A percentile compares a stretch with the other conserved stretches of the same genome.
Evolutionary conservation across 2,888 invertebrate genomes (phyloP).

Genomic region (Dermolepida albohirtum): DNA sequence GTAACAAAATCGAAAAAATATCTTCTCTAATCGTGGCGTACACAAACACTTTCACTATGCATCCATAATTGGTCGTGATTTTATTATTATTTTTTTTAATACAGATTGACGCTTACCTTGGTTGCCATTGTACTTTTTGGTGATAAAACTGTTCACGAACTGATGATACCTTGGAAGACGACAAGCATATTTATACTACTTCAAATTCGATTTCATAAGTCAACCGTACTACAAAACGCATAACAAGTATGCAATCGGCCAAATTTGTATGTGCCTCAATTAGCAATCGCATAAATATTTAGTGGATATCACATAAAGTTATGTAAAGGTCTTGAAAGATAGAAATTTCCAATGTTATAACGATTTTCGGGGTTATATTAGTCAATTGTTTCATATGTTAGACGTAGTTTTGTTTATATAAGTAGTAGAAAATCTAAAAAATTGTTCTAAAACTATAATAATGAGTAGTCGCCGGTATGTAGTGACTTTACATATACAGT

Average conservation of each 20-base stretch:
- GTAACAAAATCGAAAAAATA: too few species aligned
- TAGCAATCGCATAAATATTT: conserved; percentile 33
- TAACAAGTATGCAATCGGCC: conserved; percentile 31
- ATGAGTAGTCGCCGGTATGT: too few species aligned
- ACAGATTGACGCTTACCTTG: conserved; percentile 46
- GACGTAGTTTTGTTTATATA: too few species aligned
- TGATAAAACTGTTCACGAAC: conserved; percentile 38
- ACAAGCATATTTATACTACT: conserved; percentile 33
- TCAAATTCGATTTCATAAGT: conserved; percentile 27
- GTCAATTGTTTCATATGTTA: too few species aligned
- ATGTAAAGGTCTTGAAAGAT: conserved; percentile 13
- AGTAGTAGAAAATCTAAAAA: too few species aligned
- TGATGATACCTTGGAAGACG: conserved; percentile 33
- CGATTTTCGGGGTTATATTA: conserved; percentile 1
- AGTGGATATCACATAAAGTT: conserved; percentile 8
- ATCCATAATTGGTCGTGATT: conserved; percentile 11
- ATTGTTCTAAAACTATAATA: too few species aligned
- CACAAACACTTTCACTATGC: conserved; percentile 3
- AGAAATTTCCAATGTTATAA: conserved; percentile 26
- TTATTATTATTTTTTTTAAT: background rate
- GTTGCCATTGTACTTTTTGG: conserved; percentile 46
- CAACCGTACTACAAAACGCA: conserved; percentile 9
- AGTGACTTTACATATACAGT: too few species aligned
- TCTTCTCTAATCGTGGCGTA: too few species aligned
- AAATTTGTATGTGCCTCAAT: conserved; percentile 34